Conservation (phyloP, 2,113 vertebrate species). For the Fukomys damarensis region DNA sequence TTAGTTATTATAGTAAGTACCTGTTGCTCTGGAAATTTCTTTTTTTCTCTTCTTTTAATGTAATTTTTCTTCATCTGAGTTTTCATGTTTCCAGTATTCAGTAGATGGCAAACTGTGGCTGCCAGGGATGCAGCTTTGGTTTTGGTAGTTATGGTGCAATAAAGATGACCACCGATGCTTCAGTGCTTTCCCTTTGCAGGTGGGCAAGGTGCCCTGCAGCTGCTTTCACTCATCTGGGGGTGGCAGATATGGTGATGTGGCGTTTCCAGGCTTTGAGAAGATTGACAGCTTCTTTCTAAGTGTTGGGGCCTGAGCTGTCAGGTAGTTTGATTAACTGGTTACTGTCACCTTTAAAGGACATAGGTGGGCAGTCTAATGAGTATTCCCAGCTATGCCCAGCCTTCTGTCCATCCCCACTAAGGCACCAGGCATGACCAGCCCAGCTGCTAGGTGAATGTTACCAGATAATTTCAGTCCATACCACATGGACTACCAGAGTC, state of each 20-base stretch:
- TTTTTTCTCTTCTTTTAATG: not conserved
- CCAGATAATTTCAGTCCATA: not conserved
- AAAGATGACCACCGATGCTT: not conserved
- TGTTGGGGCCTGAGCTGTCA: not conserved
- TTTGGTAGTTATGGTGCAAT: not conserved
- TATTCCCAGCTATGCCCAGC: not conserved
- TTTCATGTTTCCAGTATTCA: not conserved
- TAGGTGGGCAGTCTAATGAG: not conserved
- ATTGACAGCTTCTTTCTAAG: not conserved
- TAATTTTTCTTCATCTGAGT: not conserved
- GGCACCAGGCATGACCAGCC: not conserved
- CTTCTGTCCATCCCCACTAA: not conserved
- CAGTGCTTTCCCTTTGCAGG: not conserved
- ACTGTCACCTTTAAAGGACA: not conserved
- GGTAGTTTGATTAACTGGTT: not conserved
- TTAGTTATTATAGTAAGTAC: not conserved
- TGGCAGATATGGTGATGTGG: not conserved
- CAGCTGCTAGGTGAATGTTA: not conserved
- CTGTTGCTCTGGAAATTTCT: not conserved
- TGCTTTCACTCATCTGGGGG: not conserved
- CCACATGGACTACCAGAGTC: not conserved
- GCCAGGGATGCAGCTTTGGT: not conserved
- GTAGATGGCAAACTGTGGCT: not conserved
- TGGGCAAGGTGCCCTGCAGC: not conserved
- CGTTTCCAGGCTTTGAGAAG: not conserved